Evolutionary conservation across 2,888 invertebrate genomes (phyloP).

Genomic region (Tipula confusa): DNA sequence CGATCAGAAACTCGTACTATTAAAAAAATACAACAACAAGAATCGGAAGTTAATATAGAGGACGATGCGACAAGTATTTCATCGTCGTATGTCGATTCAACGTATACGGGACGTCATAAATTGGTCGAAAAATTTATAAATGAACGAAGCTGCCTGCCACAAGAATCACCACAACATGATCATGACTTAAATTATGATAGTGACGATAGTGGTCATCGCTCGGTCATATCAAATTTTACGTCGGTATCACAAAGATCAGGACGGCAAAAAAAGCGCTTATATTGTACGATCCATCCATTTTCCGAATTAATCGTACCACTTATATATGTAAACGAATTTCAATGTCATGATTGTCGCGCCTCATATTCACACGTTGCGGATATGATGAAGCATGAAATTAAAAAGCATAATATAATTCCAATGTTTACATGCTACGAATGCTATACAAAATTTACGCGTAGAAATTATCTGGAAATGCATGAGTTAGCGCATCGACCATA

Average conservation of each 20-base stretch:
- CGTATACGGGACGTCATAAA: background rate
- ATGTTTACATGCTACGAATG: background rate
- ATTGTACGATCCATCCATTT: background rate
- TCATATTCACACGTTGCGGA: background rate
- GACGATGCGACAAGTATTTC: background rate
- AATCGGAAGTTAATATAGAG: background rate
- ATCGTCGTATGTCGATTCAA: background rate
- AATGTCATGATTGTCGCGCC: background rate
- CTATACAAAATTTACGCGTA: background rate
- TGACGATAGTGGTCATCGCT: background rate
- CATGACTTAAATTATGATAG: background rate
- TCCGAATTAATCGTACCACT: conserved; percentile 3
- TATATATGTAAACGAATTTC: background rate
- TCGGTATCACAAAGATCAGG: background rate
- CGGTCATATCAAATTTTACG: background rate
- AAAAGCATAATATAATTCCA: background rate
- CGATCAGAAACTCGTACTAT: background rate
- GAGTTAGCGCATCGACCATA: background rate
- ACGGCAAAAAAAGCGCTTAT: background rate
- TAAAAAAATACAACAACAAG: background rate
- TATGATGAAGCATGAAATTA: conserved; percentile 15
- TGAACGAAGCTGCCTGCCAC: background rate
- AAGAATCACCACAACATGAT: background rate
- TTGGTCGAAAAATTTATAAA: background rate
- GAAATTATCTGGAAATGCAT: conserved; percentile 26